Percentiles rank a stretch among this genome's conserved stretches.
Evolutionary conservation across 2,113 vertebrate species (phyloP).

Genomic region (Campylorhamphus procurvoides): DNA sequence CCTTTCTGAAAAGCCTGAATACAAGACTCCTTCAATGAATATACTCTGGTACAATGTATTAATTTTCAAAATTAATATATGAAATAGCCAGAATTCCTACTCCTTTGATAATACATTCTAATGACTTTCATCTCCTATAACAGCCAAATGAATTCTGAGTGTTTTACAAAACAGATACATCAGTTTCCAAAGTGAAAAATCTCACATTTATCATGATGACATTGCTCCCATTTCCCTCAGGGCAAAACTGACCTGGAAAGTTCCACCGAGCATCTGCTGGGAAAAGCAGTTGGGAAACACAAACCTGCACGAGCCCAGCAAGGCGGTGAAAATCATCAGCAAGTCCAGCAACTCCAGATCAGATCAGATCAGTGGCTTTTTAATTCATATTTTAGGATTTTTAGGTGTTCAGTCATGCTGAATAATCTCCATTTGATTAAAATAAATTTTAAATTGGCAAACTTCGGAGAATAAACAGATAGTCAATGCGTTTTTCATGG

Average conservation of each 20-base stretch:
- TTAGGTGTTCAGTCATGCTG: background rate
- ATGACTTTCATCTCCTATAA: background rate
- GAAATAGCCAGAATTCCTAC: background rate
- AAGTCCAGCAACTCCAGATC: background rate
- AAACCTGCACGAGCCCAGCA: background rate
- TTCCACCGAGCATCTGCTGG: background rate
- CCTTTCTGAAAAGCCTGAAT: conserved; percentile 6
- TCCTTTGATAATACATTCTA: background rate
- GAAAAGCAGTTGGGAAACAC: background rate
- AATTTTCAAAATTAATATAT: background rate
- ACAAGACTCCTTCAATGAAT: background rate
- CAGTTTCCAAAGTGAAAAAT: background rate
- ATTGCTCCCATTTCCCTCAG: background rate
- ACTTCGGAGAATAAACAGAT: background rate
- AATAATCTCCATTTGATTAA: background rate
- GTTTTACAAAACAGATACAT: background rate
- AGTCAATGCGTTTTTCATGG: background rate
- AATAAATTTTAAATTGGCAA: background rate
- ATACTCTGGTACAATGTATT: background rate
- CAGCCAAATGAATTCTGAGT: background rate
- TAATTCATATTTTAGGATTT: background rate
- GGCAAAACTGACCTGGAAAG: background rate
- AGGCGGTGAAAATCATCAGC: background rate
- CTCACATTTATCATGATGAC: background rate
- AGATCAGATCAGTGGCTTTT: background rate